Percentiles rank a stretch among this genome's conserved stretches.
phyloP scores from a whole-genome alignment of 2,888 invertebrate genomes.

The Orthonychiurus folsomi region DNA sequence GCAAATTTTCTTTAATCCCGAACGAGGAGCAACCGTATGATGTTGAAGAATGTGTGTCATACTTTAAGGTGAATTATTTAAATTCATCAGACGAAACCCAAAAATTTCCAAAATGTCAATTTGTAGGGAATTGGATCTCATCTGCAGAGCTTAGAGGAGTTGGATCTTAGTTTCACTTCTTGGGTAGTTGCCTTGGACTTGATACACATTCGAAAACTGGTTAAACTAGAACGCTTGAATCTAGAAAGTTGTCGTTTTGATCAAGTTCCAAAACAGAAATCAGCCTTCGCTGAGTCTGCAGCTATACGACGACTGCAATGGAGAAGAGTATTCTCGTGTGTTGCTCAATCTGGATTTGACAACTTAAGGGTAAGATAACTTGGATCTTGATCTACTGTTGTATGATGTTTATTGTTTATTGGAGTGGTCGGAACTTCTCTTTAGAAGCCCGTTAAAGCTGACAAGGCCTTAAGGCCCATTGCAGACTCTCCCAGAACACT shows the following conservation, averaged over 20 bases:
- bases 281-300: background rate
- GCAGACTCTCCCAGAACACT: no score
- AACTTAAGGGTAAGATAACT: background rate
- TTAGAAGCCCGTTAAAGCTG: no score
- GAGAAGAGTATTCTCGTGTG: background rate
- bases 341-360: background rate
- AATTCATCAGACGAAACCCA: constrained; percentile 2
- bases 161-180: background rate
- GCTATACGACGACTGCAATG: background rate
- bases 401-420: background rate
- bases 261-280: no score
- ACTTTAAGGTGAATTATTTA: background rate
- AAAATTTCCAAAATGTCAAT: background rate
- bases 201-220: constrained; percentile 3
- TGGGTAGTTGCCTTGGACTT: constrained; percentile 2
- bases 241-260: background rate
- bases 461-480: no score
- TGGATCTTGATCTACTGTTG: background rate
- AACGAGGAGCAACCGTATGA: constrained; percentile 3
- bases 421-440: no score
- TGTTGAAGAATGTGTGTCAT: background rate
- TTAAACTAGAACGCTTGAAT: background rate
- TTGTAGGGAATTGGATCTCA: background rate
- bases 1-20: background rate
- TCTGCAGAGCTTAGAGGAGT: background rate